Percentiles rank a stretch among this genome's conserved stretches.
Evolutionary conservation across 2,888 invertebrate genomes (phyloP).

Genomic region (Bugula neritina): DNA sequence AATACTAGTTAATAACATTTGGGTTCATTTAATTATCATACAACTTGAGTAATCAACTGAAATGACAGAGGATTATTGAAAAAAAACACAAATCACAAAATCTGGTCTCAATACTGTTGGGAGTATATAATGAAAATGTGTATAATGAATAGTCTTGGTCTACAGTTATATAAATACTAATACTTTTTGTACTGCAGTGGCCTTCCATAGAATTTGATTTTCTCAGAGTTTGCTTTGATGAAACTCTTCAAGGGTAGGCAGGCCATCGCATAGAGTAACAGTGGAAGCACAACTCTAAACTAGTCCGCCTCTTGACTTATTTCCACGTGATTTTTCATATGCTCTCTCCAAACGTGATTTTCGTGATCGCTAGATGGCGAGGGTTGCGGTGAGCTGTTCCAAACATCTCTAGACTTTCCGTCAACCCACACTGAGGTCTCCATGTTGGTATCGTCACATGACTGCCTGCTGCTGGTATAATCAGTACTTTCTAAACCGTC

Average conservation of each 20-base stretch:
- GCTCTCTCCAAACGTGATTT: conserved; percentile 20
- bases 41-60: background rate
- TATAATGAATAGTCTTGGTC: background rate
- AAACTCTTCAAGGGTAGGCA: background rate
- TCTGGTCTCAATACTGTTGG: conserved; percentile 14
- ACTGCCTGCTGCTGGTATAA: background rate
- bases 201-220: background rate
- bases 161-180: background rate
- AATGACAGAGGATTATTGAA: background rate
- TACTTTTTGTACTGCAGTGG: background rate
- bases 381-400: conserved; percentile 18
- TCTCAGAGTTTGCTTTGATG: background rate
- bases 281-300: background rate
- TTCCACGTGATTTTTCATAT: conserved; percentile 13
- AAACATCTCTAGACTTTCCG: background rate
- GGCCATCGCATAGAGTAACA: background rate
- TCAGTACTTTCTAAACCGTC: background rate
- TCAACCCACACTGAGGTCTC: conserved; percentile 20
- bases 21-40: conserved; percentile 13
- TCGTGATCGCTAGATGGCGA: background rate
- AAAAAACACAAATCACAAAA: conserved; percentile 18
- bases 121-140: too few relatives aligned
- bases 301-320: conserved; percentile 17
- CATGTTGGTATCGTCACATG: conserved; percentile 2
- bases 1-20: background rate